phyloP scores from a whole-genome alignment of 2,113 vertebrate species.

The Meles meles region DNA sequence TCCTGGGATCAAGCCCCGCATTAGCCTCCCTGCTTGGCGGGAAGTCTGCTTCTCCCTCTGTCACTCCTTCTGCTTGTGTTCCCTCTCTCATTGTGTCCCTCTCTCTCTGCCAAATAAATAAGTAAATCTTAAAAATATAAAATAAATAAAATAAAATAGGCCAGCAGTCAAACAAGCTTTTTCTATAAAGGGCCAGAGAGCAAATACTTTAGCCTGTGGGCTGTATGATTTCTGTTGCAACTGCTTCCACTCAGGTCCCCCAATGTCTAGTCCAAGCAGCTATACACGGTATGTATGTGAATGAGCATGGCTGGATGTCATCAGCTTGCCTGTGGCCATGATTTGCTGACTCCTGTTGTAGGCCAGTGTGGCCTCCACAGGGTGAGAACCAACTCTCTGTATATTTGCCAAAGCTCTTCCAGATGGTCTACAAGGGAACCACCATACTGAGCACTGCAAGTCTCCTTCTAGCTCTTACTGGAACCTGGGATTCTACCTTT shows the following conservation, averaged over 20 bases:
- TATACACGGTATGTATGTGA: too few relatives aligned
- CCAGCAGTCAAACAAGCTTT: not conserved
- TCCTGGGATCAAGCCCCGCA: too few relatives aligned
- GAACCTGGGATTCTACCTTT: not conserved
- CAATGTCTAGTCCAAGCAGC: not conserved
- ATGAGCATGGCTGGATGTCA: not conserved
- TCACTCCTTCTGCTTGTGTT: too few relatives aligned
- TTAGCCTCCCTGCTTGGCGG: too few relatives aligned
- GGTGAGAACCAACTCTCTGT: not conserved
- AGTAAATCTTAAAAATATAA: too few relatives aligned
- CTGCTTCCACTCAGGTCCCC: too few relatives aligned
- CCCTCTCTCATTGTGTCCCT: too few relatives aligned
- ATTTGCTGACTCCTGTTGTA: not conserved
- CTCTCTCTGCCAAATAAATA: too few relatives aligned
- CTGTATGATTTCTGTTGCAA: not conserved
- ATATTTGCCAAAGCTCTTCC: not conserved
- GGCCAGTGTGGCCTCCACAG: not conserved
- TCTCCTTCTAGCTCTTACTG: not conserved
- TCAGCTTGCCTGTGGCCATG: not conserved
- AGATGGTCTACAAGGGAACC: not conserved
- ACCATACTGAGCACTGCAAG: fast-evolving
- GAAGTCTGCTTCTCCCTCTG: too few relatives aligned
- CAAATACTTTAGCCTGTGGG: not conserved
- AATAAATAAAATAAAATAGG: not conserved
- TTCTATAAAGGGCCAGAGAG: not conserved